Conservation (phyloP, 1,140 invertebrate species). For the Sitobion miscanthi region DNA sequence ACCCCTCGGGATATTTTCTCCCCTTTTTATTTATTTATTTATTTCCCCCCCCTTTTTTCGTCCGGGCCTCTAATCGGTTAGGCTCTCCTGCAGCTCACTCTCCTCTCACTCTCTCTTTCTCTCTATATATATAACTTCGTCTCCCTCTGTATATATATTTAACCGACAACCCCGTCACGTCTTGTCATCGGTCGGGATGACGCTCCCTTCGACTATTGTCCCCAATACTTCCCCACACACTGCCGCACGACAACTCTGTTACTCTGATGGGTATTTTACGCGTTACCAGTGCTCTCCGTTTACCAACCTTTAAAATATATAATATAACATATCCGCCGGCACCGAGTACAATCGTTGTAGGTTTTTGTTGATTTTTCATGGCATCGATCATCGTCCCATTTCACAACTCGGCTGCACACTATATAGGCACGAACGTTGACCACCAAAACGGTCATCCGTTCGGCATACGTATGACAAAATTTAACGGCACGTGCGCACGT, state of each 20-base stretch:
- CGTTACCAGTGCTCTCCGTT: background rate
- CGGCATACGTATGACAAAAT: background rate
- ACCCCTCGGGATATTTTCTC: background rate
- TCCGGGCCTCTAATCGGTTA: background rate
- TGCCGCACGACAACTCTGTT: background rate
- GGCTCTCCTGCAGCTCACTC: background rate
- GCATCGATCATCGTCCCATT: background rate
- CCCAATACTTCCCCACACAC: background rate
- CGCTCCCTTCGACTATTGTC: background rate
- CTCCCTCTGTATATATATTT: background rate
- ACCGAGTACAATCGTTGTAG: background rate
- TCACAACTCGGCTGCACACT: background rate
- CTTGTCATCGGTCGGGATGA: background rate
- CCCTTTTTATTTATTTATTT: slow-evolving; percentile 14
- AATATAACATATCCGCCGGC: background rate
- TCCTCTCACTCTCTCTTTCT: background rate
- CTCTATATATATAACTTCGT: background rate
- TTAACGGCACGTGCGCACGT: background rate
- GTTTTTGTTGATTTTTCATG: background rate
- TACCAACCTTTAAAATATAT: background rate
- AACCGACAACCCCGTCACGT: background rate
- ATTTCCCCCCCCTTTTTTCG: background rate
- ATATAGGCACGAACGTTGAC: background rate
- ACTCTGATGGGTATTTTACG: background rate
- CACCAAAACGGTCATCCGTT: background rate